These are phyloP conservation scores for Gymnogyps californianus DNA, from an alignment of 2,113 vertebrate genomes.

Conservation along the genomic window DNA sequence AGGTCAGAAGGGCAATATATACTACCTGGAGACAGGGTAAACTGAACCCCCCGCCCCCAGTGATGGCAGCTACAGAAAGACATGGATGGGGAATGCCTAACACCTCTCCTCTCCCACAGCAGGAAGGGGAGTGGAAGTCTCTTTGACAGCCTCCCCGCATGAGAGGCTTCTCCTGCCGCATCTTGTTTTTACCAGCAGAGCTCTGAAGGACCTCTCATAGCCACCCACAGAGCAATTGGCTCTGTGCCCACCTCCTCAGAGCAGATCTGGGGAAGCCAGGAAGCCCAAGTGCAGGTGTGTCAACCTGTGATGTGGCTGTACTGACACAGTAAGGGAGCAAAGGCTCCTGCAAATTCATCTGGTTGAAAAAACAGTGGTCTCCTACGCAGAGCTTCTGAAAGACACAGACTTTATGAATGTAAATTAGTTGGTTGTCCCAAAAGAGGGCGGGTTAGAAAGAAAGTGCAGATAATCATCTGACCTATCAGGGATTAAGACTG, in stretches of 20 bases:
- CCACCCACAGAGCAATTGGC: neutral
- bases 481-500: neutral
- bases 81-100: neutral
- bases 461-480: neutral
- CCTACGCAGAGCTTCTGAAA: neutral
- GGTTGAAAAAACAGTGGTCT: neutral
- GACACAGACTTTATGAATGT: neutral
- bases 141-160: neutral
- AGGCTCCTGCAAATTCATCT: neutral
- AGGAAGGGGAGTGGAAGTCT: neutral
- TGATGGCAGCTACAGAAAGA: neutral
- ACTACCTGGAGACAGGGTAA: neutral
- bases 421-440: neutral
- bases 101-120: neutral
- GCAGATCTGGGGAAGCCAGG: neutral
- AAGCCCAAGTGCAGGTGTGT: neutral
- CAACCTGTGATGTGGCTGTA: neutral
- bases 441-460: neutral
- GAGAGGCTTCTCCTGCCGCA: neutral
- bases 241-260: accelerated
- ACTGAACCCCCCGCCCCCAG: neutral
- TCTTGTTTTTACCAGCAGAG: neutral
- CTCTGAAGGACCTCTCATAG: neutral
- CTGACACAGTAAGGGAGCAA: neutral
- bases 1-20: neutral